Evolutionary conservation across 1,140 invertebrate genomes (phyloP).

Genomic region (Melitaea cinxia): DNA sequence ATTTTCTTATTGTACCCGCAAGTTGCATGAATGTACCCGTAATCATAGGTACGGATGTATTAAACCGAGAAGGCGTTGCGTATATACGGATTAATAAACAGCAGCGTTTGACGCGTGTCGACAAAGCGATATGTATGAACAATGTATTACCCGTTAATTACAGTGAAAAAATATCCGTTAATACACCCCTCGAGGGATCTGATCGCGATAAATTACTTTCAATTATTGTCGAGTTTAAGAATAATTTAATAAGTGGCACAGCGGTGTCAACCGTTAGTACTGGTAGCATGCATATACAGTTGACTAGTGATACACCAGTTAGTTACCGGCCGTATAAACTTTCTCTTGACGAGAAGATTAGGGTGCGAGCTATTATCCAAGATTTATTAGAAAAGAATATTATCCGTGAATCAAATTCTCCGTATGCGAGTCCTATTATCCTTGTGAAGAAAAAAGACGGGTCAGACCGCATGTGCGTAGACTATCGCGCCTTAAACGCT

Average conservation of each 20-base stretch:
- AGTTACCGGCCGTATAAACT: neutral
- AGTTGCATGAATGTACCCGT: slow-evolving; percentile 33
- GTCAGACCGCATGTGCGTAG: neutral
- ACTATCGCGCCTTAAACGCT: too few species aligned
- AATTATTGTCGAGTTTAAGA: neutral
- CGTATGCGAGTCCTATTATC: slow-evolving; percentile 15
- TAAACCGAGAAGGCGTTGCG: slow-evolving; percentile 25
- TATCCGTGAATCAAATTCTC: slow-evolving; percentile 6
- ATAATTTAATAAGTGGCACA: neutral
- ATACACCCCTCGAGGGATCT: neutral
- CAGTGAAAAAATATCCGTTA: too few species aligned
- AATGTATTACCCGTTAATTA: neutral
- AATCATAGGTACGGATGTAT: slow-evolving; percentile 44
- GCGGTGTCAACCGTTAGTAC: neutral
- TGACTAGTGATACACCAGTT: neutral
- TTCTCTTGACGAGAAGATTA: neutral
- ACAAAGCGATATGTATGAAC: neutral
- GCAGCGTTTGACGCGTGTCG: neutral
- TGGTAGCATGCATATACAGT: neutral
- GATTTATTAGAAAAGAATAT: slow-evolving; percentile 11
- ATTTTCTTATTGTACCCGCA: slow-evolving; percentile 36
- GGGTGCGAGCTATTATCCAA: neutral
- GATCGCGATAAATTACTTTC: neutral
- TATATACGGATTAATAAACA: slow-evolving; percentile 23
- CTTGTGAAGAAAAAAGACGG: slow-evolving; percentile 25